These are phyloP conservation scores for Chrysoperla carnea DNA, from an alignment of 1,140 invertebrate genomes.

Conservation along the genomic window DNA sequence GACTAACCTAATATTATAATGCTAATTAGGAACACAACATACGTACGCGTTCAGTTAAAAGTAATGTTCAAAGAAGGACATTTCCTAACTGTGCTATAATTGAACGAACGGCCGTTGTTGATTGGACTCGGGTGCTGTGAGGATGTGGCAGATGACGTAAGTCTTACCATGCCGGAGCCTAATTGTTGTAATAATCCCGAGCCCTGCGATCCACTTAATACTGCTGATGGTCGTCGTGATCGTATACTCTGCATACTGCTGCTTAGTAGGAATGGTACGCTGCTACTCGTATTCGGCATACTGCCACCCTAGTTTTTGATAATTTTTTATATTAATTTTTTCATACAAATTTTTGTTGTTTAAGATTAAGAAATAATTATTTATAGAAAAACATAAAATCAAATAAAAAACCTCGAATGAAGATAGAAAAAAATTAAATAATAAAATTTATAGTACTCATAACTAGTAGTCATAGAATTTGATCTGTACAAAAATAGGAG, in stretches of 20 bases:
- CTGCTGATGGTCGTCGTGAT: slow-evolving; percentile 53
- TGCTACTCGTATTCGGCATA: slow-evolving; percentile 75
- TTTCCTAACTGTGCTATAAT: slow-evolving; percentile 60
- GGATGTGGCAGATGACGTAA: slow-evolving; percentile 44
- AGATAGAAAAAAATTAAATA: too few species aligned
- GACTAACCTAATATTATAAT: too few species aligned
- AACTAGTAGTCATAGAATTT: too few species aligned
- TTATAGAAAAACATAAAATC: background rate
- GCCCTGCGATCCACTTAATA: slow-evolving; percentile 41
- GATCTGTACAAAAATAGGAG: too few species aligned
- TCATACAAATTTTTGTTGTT: background rate
- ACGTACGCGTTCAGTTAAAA: slow-evolving; percentile 20
- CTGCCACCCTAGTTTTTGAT: slow-evolving; percentile 44
- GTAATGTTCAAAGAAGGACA: slow-evolving; percentile 49
- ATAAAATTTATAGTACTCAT: too few species aligned
- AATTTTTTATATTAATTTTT: background rate
- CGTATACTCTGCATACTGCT: slow-evolving; percentile 68
- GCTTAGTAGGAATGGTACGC: slow-evolving; percentile 64
- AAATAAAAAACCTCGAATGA: too few species aligned
- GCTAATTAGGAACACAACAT: slow-evolving; percentile 10
- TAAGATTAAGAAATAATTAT: background rate
- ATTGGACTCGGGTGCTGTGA: slow-evolving; percentile 32
- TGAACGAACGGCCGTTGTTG: slow-evolving; percentile 44
- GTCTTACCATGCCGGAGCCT: slow-evolving; percentile 75
- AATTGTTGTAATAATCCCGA: slow-evolving; percentile 62